These are phyloP conservation scores for Halcyon leucocephala DNA, from an alignment of 2,797 vertebrate species.

Conservation along the genomic window DNA sequence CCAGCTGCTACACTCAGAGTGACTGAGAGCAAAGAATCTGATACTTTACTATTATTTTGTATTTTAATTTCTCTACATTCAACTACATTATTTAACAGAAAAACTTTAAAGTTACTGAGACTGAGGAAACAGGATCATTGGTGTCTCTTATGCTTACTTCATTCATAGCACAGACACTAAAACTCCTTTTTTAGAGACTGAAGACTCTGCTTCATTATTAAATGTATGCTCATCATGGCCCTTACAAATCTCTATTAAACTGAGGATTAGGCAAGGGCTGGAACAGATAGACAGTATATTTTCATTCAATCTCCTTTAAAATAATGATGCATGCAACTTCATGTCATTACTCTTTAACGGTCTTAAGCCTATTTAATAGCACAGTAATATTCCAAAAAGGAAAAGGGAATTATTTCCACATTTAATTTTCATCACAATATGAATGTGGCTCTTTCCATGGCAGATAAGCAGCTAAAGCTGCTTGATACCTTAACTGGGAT, in stretches of 20 bases:
- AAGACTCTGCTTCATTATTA: slow-evolving; percentile 45
- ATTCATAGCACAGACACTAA: not conserved
- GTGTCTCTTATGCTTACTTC: not conserved
- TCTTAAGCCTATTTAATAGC: slow-evolving; percentile 81
- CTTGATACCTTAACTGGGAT: slow-evolving; percentile 54
- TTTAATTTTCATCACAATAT: slow-evolving; percentile 78
- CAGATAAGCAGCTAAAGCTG: slow-evolving; percentile 67
- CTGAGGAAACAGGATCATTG: not conserved
- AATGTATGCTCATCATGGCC: slow-evolving; percentile 19
- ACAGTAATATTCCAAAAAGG: slow-evolving; percentile 80
- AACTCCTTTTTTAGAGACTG: slow-evolving; percentile 38
- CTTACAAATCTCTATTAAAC: slow-evolving; percentile 62
- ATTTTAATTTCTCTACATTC: not conserved
- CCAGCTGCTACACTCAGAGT: not conserved
- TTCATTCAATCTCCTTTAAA: slow-evolving; percentile 77
- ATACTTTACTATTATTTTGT: not conserved
- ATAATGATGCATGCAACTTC: slow-evolving; percentile 79
- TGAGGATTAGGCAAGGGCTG: slow-evolving; percentile 57
- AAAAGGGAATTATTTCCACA: slow-evolving; percentile 77
- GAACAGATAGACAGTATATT: slow-evolving; percentile 73
- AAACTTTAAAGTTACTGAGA: not conserved
- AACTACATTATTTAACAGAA: not conserved
- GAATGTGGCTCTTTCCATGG: slow-evolving; percentile 43
- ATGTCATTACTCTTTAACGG: slow-evolving; percentile 79
- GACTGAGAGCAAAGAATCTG: not conserved